Conservation (phyloP, 2,113 vertebrate genomes). For the Brachionichthys hirsutus region DNA sequence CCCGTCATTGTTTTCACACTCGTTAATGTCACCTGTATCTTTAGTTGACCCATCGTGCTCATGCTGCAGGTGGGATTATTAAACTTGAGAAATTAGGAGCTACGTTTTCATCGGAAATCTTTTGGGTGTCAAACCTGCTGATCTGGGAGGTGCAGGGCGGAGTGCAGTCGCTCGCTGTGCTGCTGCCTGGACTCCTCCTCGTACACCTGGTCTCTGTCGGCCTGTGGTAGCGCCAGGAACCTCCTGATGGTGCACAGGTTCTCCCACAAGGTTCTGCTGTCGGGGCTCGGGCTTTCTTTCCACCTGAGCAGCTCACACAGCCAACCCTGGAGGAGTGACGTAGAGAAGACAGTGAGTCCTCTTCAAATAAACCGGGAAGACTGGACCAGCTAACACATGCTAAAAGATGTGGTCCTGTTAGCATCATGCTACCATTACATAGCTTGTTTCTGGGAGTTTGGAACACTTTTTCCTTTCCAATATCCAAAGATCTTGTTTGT, state of each 20-base stretch:
- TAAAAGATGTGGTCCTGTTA: too few relatives aligned
- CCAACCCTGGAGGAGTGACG: slow-evolving; percentile 83
- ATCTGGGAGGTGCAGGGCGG: slow-evolving; percentile 83
- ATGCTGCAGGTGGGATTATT: too few relatives aligned
- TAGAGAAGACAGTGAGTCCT: background rate
- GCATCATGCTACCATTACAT: too few relatives aligned
- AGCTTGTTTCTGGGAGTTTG: too few relatives aligned
- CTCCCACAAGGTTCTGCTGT: slow-evolving; percentile 96
- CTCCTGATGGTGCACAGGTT: slow-evolving; percentile 93
- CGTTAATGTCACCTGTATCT: too few relatives aligned
- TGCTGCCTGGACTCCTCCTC: slow-evolving; percentile 91
- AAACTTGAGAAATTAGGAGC: too few relatives aligned
- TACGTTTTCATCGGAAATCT: too few relatives aligned
- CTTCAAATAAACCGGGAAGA: background rate
- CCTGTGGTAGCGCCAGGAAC: slow-evolving; percentile 85
- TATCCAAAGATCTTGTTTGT: too few relatives aligned
- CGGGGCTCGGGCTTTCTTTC: slow-evolving; percentile 91
- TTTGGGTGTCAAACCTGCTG: slow-evolving; percentile 39
- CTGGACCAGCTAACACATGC: too few relatives aligned
- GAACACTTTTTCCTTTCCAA: too few relatives aligned
- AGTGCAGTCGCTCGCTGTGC: slow-evolving; percentile 86
- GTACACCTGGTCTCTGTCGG: slow-evolving; percentile 86
- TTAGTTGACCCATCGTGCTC: too few relatives aligned
- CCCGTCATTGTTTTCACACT: too few relatives aligned
- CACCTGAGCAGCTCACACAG: slow-evolving; percentile 92